A percentile compares a stretch with the other conserved stretches of the same genome.
Evolutionary conservation across 2,888 invertebrate genomes (phyloP).

Genomic region (Conops quadrifasciatus): DNA sequence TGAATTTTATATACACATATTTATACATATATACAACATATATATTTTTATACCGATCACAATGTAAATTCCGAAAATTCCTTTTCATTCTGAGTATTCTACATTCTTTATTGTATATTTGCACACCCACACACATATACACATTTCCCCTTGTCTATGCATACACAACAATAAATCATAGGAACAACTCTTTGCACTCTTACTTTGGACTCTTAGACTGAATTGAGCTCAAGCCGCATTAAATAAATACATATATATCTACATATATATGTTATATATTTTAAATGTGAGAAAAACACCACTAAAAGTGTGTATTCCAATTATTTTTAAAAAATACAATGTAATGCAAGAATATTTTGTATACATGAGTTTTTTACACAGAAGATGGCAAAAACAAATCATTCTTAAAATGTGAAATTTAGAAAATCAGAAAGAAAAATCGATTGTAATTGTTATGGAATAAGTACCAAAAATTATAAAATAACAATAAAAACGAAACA

Average conservation of each 20-base stretch:
- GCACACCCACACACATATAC: background rate
- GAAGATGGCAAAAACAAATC: constrained; percentile 3
- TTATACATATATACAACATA: constrained; percentile 21
- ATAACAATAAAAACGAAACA: constrained; percentile 34
- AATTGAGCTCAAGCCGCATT: constrained; percentile 32
- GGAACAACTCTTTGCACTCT: background rate
- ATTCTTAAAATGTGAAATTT: constrained; percentile 15
- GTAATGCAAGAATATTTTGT: constrained; percentile 40
- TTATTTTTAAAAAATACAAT: constrained; percentile 36
- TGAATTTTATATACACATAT: constrained; percentile 28
- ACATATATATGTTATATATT: too few species aligned
- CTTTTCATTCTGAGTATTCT: constrained; percentile 14
- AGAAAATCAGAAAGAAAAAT: background rate
- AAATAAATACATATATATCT: constrained; percentile 9
- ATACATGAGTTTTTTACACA: constrained; percentile 37
- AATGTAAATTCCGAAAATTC: constrained; percentile 20
- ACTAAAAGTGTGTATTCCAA: constrained; percentile 31
- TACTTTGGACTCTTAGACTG: constrained; percentile 30
- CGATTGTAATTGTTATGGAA: constrained; percentile 2
- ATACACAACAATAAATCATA: constrained; percentile 29
- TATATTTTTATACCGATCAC: constrained; percentile 32
- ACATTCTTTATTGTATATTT: constrained; percentile 27
- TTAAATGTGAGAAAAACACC: constrained; percentile 14
- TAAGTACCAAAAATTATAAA: background rate
- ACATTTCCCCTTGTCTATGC: constrained; percentile 2